A percentile compares a stretch with the other conserved stretches of the same genome.
Conservation (phyloP, 2,113 vertebrate genomes). For the Erpornis zantholeuca region DNA sequence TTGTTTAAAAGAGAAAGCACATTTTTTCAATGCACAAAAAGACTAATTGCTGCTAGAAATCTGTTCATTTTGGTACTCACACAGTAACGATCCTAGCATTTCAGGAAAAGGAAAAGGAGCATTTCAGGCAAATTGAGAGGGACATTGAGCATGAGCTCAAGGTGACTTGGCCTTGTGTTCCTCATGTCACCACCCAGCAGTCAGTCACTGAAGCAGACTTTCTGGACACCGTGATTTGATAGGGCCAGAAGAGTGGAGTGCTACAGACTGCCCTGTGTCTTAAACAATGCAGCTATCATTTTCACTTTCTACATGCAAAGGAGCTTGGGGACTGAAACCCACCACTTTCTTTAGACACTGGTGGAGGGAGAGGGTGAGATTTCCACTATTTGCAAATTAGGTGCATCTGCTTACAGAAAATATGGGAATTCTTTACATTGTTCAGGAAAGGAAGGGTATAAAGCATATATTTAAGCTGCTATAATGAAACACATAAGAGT, state of each 20-base stretch:
- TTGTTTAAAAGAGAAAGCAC: background rate
- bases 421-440: background rate
- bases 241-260: background rate
- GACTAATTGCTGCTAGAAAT: background rate
- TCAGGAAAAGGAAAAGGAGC: background rate
- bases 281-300: background rate
- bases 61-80: background rate
- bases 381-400: background rate
- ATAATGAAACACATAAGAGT: slow-evolving; percentile 33
- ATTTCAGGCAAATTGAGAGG: background rate
- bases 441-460: background rate
- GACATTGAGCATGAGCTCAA: fast-evolving
- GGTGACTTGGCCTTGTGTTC: background rate
- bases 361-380: background rate
- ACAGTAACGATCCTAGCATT: background rate
- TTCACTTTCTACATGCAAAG: background rate
- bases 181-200: fast-evolving
- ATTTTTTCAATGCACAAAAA: background rate
- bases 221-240: background rate
- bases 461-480: background rate
- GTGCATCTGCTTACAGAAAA: background rate
- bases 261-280: background rate
- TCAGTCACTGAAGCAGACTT: background rate
- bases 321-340: background rate
- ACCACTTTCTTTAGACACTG: background rate